These are phyloP conservation scores for Itoplectis maculator DNA, from an alignment of 2,888 invertebrate genomes.

Conservation along the genomic window DNA sequence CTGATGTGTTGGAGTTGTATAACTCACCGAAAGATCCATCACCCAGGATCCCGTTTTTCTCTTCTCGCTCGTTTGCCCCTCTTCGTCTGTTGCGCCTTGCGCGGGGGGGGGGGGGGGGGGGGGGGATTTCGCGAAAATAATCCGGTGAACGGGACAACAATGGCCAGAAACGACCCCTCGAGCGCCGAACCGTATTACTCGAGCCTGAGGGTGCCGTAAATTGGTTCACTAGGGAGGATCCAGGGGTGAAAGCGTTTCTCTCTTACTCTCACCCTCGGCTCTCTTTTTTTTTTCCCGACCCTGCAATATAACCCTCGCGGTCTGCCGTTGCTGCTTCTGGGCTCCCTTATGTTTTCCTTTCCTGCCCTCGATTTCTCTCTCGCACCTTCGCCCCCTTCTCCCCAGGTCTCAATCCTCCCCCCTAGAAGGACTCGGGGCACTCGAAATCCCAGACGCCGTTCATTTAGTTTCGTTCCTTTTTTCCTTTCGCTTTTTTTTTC, in stretches of 20 bases:
- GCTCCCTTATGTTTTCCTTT: conserved; percentile 71
- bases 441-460: conserved; percentile 66
- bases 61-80: neutral
- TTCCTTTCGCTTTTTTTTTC: conserved; percentile 29
- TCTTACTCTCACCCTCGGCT: conserved; percentile 37
- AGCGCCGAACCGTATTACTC: conserved; percentile 72
- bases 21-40: conserved; percentile 20
- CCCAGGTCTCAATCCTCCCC: conserved; percentile 57
- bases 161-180: conserved; percentile 79
- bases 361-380: conserved; percentile 60
- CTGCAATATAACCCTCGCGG: conserved; percentile 50
- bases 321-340: conserved; percentile 27
- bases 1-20: conserved; percentile 18
- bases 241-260: conserved; percentile 55
- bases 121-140: conserved; percentile 71
- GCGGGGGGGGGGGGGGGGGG: no score
- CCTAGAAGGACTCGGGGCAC: conserved; percentile 7
- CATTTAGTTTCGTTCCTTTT: conserved; percentile 43
- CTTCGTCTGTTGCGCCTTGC: conserved; percentile 6
- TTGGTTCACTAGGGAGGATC: conserved; percentile 76
- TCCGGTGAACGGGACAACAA: conserved; percentile 75
- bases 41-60: neutral
- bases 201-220: conserved; percentile 80
- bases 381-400: conserved; percentile 56
- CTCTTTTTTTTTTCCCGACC: conserved; percentile 26